Base-by-base conservation (phyloP, 2,797 vertebrate genomes). In the Cuniculus paca region DNA sequence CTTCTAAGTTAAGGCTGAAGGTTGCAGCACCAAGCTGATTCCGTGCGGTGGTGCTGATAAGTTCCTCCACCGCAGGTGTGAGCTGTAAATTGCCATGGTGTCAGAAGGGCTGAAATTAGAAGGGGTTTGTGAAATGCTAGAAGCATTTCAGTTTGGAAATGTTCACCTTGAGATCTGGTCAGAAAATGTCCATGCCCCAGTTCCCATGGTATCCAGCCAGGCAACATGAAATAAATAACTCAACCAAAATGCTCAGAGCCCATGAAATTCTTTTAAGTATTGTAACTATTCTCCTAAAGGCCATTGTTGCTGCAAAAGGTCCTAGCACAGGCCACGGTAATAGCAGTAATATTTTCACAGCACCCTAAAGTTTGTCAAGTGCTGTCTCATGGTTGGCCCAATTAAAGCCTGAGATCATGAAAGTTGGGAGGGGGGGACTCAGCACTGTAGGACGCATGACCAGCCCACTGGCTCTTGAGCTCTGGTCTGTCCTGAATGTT, bases 1-100 rank as follows among this genome's bases (percentile, higher is more conserved):
- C 50, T 92, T 94, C 56, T 39, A 79, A 65, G 60, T 45, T 39
- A 85, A 74, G 28, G 48, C 70, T 19, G n/a, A 85, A 92, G 52
- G 39, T 31, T 34, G 24, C 36, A 60, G 72, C 1, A 0, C 65
- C 52, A 19, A 74, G 90, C 65, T 48, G 48, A 7, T 31, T 2
- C 24, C n/a, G 2, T 24, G 36, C 0, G 20, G 82, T 54, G 42
- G 34, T 4, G 56, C 56, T 75, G 58, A 50, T 6, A 17, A 56
- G 74, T 10, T 39, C 17, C 20, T 26, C 39, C 9, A 11, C 31
- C 42, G 13, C 39, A 10, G 48, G 17, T 0, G 0, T 68, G 20
- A 72, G 72, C 31, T 75, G 52, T 45, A 12, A 34, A 85, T 13
- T 14, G n/a, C 34, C 6, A 5, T 0, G 19, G 20, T 31, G 78